Conservation (phyloP, 1,140 invertebrate species). For the Augochlora pura region DNA sequence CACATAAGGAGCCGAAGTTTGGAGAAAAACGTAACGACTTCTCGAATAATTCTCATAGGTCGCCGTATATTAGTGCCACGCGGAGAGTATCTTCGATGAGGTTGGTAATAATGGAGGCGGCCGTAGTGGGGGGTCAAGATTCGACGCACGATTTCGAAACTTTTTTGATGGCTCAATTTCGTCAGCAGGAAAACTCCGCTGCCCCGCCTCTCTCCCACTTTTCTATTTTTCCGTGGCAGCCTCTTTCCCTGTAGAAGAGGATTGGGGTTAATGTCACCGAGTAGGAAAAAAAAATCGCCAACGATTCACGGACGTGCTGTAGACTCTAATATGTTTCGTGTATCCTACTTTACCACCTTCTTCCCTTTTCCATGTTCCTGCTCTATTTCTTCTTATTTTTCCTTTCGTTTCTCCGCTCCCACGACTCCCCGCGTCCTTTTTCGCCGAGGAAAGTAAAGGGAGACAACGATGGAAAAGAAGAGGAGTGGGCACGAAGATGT, state of each 20-base stretch:
- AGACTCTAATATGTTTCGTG: constrained; percentile 75
- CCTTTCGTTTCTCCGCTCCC: neutral
- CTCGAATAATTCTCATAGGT: constrained; percentile 49
- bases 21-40: constrained; percentile 36
- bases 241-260: constrained; percentile 17
- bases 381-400: neutral
- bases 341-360: constrained; percentile 62
- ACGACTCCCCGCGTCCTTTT: neutral
- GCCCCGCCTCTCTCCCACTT: neutral
- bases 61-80: constrained; percentile 61
- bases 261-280: constrained; percentile 64
- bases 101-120: neutral
- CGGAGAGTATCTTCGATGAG: constrained; percentile 33
- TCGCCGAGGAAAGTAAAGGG: neutral
- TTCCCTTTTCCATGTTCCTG: constrained; percentile 11
- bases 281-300: constrained; percentile 66
- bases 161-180: constrained; percentile 76
- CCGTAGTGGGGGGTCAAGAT: constrained; percentile 38
- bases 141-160: constrained; percentile 71
- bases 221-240: constrained; percentile 7
- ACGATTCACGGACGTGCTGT: constrained; percentile 72
- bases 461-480: neutral
- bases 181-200: constrained; percentile 45
- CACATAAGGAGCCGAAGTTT: neutral
- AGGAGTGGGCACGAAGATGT: constrained; percentile 2